Base-by-base conservation (phyloP, 2,797 vertebrate genomes). In the Euphonia xanthogaster region DNA sequence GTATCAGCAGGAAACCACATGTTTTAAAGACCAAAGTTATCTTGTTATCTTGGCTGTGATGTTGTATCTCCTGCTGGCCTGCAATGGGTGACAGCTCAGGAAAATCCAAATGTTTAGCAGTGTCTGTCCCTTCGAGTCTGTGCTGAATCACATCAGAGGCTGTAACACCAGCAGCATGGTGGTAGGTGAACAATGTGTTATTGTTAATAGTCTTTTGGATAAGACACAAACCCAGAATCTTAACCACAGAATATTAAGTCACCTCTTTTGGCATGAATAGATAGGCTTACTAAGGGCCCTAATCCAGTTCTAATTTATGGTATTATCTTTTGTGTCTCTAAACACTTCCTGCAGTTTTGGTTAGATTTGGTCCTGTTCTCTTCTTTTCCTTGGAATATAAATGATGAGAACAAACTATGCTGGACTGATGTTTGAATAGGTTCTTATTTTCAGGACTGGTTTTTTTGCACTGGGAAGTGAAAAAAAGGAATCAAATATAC, bases 161-260 rank as follows among this genome's bases (percentile, higher is more conserved):
- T 82, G 24, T 79, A 80, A 79, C 79, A 89, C 28, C 77, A 83
- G 25, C 83, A 84, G 60, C 35, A 18, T 20, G 15, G 57, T 91
- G 58, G 75, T 55, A 61, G 90, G 61, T 77, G 89, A 94, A 90
- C 93, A 93, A 88, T 95, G 84, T 91, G 66, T 91, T 94, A 45
- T 92, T 95, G 86, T 93, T 94, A 92, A 72, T 92, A 88, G 12
- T 86, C 78, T 66, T 91, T 81, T 94, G 94, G 85, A 76, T 93
- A 91, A 91, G 72, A 70, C 53, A 61, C 90, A 87, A 95, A 88
- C 39, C 82, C 91, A 88, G 82, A 86, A 77, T 88, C 82, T 83
- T 78, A 96, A 90, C 94, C 93, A 66, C 93, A 80, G 78, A 91
- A 88, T 95, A 89, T 95, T 94, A 80, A 91, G 91, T 93, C 92